These are phyloP conservation scores for Pogonocichla stellata DNA, from an alignment of 2,113 vertebrate genomes.

Conservation along the genomic window DNA sequence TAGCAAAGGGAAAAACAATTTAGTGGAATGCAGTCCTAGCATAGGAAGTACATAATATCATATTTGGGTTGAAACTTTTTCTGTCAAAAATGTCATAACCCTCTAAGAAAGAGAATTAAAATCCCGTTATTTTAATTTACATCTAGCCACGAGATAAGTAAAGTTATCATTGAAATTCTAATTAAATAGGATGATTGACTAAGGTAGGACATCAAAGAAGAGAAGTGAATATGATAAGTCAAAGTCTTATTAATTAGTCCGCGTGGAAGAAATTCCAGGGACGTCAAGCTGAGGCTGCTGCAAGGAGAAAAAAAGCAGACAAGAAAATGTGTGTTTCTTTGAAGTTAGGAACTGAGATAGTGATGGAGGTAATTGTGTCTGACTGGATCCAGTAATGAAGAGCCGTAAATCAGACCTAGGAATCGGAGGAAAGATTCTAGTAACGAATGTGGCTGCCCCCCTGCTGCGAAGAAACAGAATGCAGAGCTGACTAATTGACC, in stretches of 20 bases:
- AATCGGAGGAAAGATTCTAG: constrained; percentile 80
- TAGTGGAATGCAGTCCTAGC: constrained; percentile 37
- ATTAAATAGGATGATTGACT: constrained; percentile 87
- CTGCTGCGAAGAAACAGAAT: constrained; percentile 86
- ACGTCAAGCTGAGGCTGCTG: constrained; percentile 85
- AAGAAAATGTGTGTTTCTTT: constrained; percentile 88
- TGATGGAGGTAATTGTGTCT: constrained; percentile 91
- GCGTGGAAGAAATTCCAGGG: constrained; percentile 81
- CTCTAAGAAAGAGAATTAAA: constrained; percentile 77
- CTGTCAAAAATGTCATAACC: constrained; percentile 77
- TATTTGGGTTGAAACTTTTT: constrained; percentile 79
- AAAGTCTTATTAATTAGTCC: constrained; percentile 89
- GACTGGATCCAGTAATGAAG: constrained; percentile 92
- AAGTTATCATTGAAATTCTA: constrained; percentile 87
- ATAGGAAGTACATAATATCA: constrained; percentile 65
- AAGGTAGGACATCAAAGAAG: constrained; percentile 89
- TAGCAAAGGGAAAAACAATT: constrained; percentile 71
- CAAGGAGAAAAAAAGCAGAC: constrained; percentile 79
- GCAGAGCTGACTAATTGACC: constrained; percentile 92
- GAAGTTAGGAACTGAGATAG: constrained; percentile 86
- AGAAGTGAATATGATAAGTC: constrained; percentile 84
- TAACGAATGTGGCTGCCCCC: constrained; percentile 78
- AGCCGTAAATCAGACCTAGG: constrained; percentile 81
- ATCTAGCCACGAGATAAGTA: constrained; percentile 84
- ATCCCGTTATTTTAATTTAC: constrained; percentile 84